phyloP scores from a whole-genome alignment of 2,797 vertebrate species.

The Pteronotus mesoamericanus region DNA sequence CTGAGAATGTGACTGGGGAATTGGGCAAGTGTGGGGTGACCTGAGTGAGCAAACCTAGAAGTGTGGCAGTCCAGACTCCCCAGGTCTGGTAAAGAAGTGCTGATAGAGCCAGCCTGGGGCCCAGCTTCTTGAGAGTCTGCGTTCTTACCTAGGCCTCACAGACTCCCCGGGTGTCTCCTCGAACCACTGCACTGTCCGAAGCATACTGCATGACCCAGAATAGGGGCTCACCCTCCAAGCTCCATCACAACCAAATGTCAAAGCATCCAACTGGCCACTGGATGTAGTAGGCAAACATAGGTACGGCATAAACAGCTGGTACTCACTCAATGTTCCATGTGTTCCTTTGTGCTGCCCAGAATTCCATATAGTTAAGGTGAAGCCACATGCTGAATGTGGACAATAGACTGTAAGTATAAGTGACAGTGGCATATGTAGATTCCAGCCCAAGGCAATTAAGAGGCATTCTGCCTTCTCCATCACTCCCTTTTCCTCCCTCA shows the following conservation, averaged over 20 bases:
- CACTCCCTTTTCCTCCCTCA: background rate
- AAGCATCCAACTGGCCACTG: background rate
- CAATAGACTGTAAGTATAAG: background rate
- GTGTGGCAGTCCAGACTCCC: fast-evolving
- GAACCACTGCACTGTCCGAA: background rate
- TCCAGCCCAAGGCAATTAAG: background rate
- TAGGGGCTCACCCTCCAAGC: background rate
- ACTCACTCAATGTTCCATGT: background rate
- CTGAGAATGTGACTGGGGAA: background rate
- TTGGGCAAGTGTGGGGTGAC: background rate
- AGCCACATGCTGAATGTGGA: background rate
- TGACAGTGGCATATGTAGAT: background rate
- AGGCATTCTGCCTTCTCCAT: background rate
- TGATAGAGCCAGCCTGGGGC: background rate
- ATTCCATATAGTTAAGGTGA: background rate
- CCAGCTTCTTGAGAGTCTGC: background rate
- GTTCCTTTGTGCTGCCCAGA: background rate
- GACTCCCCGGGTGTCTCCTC: background rate
- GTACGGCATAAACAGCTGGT: fast-evolving
- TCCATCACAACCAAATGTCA: background rate
- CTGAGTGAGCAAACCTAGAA: background rate
- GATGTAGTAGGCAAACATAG: background rate
- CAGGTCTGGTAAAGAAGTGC: background rate
- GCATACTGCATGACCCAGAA: background rate
- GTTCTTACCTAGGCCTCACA: background rate